Percentiles rank a stretch among this genome's conserved stretches.
These are phyloP conservation scores for Melinaea marsaeus DNA, from an alignment of 2,888 invertebrate species.

Conservation along the genomic window DNA sequence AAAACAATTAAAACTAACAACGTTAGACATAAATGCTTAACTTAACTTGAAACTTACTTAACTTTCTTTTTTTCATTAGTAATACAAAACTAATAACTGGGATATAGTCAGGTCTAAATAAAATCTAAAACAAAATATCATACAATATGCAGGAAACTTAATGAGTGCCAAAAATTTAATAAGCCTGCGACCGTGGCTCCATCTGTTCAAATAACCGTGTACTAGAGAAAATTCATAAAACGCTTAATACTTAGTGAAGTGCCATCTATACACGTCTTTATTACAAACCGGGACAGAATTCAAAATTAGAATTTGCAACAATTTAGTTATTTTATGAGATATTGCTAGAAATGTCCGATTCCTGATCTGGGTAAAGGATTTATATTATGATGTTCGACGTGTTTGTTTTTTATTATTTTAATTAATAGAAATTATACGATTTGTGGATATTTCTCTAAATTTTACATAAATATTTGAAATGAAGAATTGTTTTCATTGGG, in stretches of 20 bases:
- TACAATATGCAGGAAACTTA: slow-evolving; percentile 12
- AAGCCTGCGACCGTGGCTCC: slow-evolving; percentile 30
- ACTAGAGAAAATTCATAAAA: slow-evolving; percentile 42
- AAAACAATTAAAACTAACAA: too few species aligned
- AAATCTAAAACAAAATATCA: slow-evolving; percentile 24
- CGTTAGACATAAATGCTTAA: too few species aligned
- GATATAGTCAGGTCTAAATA: slow-evolving; percentile 17
- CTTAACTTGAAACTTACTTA: too few species aligned
- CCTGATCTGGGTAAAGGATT: slow-evolving; percentile 15
- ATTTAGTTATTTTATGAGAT: slow-evolving; percentile 33
- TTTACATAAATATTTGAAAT: too few species aligned
- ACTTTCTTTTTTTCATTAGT: too few species aligned
- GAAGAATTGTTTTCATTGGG: too few species aligned
- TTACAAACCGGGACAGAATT: slow-evolving; percentile 40
- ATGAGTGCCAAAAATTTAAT: slow-evolving; percentile 20
- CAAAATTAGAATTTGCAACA: slow-evolving; percentile 42
- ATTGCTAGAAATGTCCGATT: slow-evolving; percentile 20
- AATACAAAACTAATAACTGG: slow-evolving; percentile 4
- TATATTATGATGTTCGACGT: slow-evolving; percentile 1
- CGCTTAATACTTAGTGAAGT: slow-evolving; percentile 22
- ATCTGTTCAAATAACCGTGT: slow-evolving; percentile 38
- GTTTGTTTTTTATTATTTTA: too few species aligned
- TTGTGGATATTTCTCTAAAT: too few species aligned
- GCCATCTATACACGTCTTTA: slow-evolving; percentile 26
- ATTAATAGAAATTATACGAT: too few species aligned